Base-by-base conservation (phyloP, 2,888 invertebrate species). In the Cyclophora albipunctata region DNA sequence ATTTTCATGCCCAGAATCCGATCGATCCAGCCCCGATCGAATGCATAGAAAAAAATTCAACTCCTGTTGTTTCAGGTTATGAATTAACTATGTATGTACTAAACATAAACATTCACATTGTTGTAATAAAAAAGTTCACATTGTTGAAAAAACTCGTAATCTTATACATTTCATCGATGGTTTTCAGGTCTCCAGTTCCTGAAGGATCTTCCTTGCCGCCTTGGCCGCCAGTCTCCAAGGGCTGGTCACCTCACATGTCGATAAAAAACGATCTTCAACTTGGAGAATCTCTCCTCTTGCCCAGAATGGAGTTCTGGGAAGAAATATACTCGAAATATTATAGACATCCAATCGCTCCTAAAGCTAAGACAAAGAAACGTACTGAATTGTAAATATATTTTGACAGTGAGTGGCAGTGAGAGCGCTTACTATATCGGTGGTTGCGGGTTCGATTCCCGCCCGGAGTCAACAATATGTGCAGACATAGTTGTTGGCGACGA, bases 251-350 rank as follows among this genome's bases (percentile, higher is more conserved):
- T 1, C 66, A 75, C 59, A 78, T 78, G 77, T 67, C 67, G 0
- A 49, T 79, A 35, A 64, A 61, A 4, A 55, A 45, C 6, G 49
- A 51, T 7, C 45, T 71, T 44, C 51, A 65, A 52, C 58, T 76
- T 47, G 66, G 58, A 7, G 59, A 54, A 3, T 50, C 57, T 2
- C 52, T 71, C 41, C 53, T 69, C 4, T 52, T 57, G 34, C 50
- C 53, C 0, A 67, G 73, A 20, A 43, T 53, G 4, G 48, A 45
- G 5, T 69, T 78, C 52, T 78, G 78, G 77, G 67, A 74, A 42
- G 45, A 51, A 20, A 67, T 78, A 42, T 79, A 78, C 54, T 53
- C 59, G 3, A 62, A 67, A 45, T 53, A 75, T 53, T 75, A 73
- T 48, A 58, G 67, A 3, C 40, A 57, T 3, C 74, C 77, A 0